Evolutionary conservation across 2,113 vertebrate species (phyloP).

Genomic region (Suncus etruscus): DNA sequence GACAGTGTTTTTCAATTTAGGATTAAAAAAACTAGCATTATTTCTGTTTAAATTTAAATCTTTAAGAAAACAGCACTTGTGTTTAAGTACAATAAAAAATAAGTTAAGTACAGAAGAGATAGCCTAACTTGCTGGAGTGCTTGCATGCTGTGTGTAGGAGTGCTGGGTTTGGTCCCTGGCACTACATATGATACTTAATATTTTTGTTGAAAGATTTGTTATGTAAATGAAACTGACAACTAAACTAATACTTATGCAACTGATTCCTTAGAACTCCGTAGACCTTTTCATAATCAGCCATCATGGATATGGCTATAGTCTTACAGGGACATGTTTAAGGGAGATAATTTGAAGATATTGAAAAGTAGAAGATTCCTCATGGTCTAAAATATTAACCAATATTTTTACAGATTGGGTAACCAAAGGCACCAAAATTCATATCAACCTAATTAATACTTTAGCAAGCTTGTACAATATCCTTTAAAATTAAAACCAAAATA

Average conservation of each 20-base stretch:
- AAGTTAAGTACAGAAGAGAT: not conserved
- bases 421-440: not conserved
- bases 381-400: not conserved
- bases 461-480: not conserved
- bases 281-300: too few species aligned
- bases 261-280: not conserved
- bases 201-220: constrained; percentile 32
- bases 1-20: not conserved
- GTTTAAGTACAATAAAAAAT: not conserved
- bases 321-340: constrained; percentile 17
- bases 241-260: not conserved
- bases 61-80: constrained; percentile 34
- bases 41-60: not conserved
- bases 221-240: not conserved
- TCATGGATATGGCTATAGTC: not conserved
- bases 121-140: not conserved
- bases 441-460: not conserved
- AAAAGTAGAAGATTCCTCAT: not conserved
- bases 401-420: not conserved
- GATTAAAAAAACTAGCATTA: not conserved
- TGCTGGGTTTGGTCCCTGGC: too few species aligned
- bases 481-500: constrained; percentile 23
- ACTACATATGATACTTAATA: not conserved
- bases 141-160: not conserved
- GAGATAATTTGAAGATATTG: constrained; percentile 7